Evolutionary conservation across 2,888 invertebrate genomes (phyloP), one percentile per base, ranked within the genome.

Genomic region (Ramazzottius varieornatus): DNA sequence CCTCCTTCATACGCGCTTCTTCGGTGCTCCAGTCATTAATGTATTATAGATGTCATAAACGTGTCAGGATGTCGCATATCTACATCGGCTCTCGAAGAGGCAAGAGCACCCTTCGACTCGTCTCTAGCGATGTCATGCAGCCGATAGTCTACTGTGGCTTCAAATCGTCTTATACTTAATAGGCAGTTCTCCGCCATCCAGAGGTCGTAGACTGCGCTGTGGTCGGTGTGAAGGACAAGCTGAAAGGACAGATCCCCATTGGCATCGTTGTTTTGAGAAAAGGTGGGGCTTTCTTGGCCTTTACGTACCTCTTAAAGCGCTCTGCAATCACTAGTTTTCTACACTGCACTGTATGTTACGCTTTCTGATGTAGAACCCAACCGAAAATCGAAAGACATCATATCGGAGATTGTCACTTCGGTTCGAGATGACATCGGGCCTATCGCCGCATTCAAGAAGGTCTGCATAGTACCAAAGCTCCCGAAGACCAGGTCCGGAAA

Each of bases 11-110:
- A n/a, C n/a, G n/a, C n/a, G n/a, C n/a, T 40, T 40, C 20, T 40
- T 40, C 40, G 20, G 40, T 13, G 20, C 40, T 40, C 40, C 20
- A 20, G 40, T n/a, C n/a, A n/a, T n/a, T n/a, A n/a, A n/a, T n/a
- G n/a, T n/a, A n/a, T 40, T 40, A 40, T 29, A 54, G 54, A 93
- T 76, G 86, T 90, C 67, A 92, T 93, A 71, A 93, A 93, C 74
- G 92, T 93, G 1, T 88, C 93, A 0, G 93, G 92, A 0, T 92
- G 92, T 75, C 80, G 92, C 65, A 79, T 93, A 54, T 89, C 90
- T 0, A 89, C 91, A 0, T 84, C 87, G 0, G 87, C 88, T 0
- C 76, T 93, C 1, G 93, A 93, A 75, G 90, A 93, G 75, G 76
- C 74, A 32, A 13, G 33, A n/a, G 2, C 64, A 2, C 13, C 29